Conservation (phyloP, 2,888 invertebrate genomes). For the Poecilobothrus nobilitatus region DNA sequence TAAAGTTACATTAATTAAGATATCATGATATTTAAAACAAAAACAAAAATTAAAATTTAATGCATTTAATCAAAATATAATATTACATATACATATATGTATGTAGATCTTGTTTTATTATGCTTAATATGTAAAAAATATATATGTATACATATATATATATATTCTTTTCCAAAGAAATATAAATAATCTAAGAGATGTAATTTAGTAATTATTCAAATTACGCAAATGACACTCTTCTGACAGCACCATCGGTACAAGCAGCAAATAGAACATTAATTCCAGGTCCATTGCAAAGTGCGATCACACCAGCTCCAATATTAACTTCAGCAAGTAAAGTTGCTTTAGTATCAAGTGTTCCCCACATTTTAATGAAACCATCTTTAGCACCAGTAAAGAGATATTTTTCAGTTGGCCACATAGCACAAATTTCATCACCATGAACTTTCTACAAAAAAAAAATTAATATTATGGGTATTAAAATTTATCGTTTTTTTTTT, state of each 20-base stretch:
- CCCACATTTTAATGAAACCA: background rate
- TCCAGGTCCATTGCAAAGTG: background rate
- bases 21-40: background rate
- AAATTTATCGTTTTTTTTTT: background rate
- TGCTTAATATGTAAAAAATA: background rate
- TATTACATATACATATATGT: background rate
- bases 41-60: background rate
- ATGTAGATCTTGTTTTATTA: background rate
- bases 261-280: background rate
- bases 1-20: background rate
- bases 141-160: no score
- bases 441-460: background rate
- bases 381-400: background rate
- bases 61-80: background rate
- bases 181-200: background rate
- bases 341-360: background rate
- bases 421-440: background rate
- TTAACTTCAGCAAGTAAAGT: background rate
- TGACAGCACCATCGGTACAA: background rate
- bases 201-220: background rate
- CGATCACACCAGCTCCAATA: background rate
- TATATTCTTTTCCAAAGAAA: no score
- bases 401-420: background rate
- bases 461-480: background rate
- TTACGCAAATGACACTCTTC: background rate